Base-by-base conservation (phyloP, 1,140 invertebrate genomes). In the Mizuhopecten yessoensis region DNA sequence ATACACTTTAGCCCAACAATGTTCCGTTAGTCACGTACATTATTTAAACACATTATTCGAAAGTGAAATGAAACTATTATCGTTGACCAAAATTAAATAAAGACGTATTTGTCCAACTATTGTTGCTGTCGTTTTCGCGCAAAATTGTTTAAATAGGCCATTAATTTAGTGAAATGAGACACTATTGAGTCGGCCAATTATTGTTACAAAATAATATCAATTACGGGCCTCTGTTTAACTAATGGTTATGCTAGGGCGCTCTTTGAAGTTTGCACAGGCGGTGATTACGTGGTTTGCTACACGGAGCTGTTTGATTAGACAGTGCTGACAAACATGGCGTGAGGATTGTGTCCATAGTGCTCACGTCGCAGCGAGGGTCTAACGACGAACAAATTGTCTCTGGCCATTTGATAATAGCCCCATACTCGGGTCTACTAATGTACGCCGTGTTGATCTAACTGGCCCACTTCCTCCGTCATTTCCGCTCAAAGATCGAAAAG, bases 21-120 rank as follows among this genome's bases (percentile, higher is more conserved):
- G 5, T 29, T n/a, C 57, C n/a, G 57, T 29, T 75, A 75, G 57
- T 75, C 57, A 75, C 57, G 57, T 75, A 75, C 57, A 9, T 7
- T n/a, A 29, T 75, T 75, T 75, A 75, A 75, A n/a, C 17, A 75
- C 57, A 75, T 75, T 75, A 75, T 75, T 5, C 17, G 57, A 75
- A 75, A 75, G 57, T 75, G 57, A 75, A 75, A 75, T 75, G 57
- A 75, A 75, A 75, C 57, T 75, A 75, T 75, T 75, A 75, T 75
- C 57, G 57, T 75, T 75, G 57, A 75, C 57, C 57, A 75, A 75
- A 75, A 75, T 75, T 75, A 75, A 75, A 75, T 75, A 75, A 75
- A 75, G 57, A 75, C 57, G 57, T 75, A 75, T 75, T 75, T 75
- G 57, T n/a, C 17, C 2, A 75, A 75, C 57, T 75, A 75, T 75